Evolutionary conservation across 2,888 invertebrate genomes (phyloP).

Genomic region (Sphaeridia pumilis): DNA sequence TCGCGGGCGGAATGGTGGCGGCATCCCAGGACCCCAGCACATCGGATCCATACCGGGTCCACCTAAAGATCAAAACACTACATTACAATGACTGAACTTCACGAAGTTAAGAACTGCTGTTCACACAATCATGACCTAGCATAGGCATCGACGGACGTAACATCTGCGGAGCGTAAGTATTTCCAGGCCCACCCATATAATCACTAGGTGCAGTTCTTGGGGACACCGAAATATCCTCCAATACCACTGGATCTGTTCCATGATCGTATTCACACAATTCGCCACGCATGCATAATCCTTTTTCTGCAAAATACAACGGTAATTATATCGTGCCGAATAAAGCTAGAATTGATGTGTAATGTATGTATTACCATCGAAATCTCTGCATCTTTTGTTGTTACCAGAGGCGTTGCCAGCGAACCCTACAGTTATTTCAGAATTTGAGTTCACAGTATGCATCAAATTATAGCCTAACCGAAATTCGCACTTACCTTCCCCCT

Average conservation of each 20-base stretch:
- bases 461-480: background rate
- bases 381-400: conserved; percentile 53
- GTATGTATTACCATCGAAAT: conserved; percentile 61
- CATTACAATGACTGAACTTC: background rate
- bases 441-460: background rate
- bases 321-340: background rate
- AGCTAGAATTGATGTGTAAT: background rate
- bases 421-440: conserved; percentile 8
- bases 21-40: conserved; percentile 32
- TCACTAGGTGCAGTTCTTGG: conserved; percentile 8
- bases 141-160: conserved; percentile 15
- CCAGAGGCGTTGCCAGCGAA: conserved; percentile 10
- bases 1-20: conserved; percentile 35
- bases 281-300: conserved; percentile 91
- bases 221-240: conserved; percentile 58
- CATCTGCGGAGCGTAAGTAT: conserved; percentile 13
- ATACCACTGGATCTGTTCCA: conserved; percentile 87
- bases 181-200: conserved; percentile 8
- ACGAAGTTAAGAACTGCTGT: background rate
- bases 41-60: conserved; percentile 57
- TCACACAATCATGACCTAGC: conserved; percentile 3
- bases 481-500: conserved; percentile 6
- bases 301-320: conserved; percentile 38
- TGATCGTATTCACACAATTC: conserved; percentile 96
- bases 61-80: conserved; percentile 46